Evolutionary conservation across 2,888 invertebrate species (phyloP), one percentile per base, ranked within the genome.

Genomic region (Tenthredo notha): DNA sequence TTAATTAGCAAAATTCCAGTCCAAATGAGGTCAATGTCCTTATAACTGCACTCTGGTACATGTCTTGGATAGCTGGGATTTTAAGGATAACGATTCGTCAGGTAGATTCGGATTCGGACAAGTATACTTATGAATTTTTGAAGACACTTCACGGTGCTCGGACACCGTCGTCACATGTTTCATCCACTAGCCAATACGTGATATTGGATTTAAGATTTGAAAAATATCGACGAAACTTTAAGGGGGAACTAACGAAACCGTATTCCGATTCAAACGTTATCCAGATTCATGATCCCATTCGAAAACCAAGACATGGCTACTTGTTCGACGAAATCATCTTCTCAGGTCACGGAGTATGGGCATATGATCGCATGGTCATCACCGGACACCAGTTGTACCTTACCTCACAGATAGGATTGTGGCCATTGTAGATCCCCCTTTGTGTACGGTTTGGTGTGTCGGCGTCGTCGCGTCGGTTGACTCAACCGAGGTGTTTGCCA

Each of bases 361-460:
- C 80, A 80, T 80, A 80, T 80, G 80, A 61, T 61, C 80, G 58
- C 21, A 25, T 21, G 29, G n/a, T 54, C 58, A 40, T 12, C 54
- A 83, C 83, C 83, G 67, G 70, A 83, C 83, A 67, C 83, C 50
- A 37, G 83, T 83, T 67, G 77, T 54, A 67, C 80, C 29, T 80
- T 61, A 12, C 29, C 47, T 15, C 15, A 47, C 12, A 50, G 83
- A 70, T 83, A 70, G 47, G 83, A 43, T 80, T 80, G 61, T 61
- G 80, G 40, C 25, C 80, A 80, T 61, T 80, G 80, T 70, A 25
- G 43, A 37, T n/a, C 43, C 9, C 29, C 83, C 83, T 29, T 83
- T 47, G 83, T 70, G 80, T 50, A 65, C 33, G 61, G 65, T 37
- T 43, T 18, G 61, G 80, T 61, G 61, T n/a, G n/a, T n/a, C n/a